Evolutionary conservation across 2,797 vertebrate species (phyloP), one percentile per base, ranked within the genome.

Genomic region (Leuciscus waleckii): DNA sequence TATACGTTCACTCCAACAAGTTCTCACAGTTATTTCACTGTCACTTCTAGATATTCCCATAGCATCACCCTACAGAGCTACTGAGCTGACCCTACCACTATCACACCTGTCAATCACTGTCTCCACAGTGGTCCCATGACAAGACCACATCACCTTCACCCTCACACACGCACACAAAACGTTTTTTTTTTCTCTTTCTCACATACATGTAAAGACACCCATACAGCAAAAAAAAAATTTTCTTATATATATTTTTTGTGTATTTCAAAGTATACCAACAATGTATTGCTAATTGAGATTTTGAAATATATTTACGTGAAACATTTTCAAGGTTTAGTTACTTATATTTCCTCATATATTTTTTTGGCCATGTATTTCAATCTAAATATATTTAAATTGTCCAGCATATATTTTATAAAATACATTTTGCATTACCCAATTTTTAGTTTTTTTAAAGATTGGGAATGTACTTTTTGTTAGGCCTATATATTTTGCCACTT

Each of bases 91-190:
- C 73, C 78, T 68, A 7, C 69, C 71, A 46, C 43, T 71, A 81
- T 87, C 71, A 69, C 61, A 79, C 81, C 89, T 88, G 87, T 82
- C 89, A 90, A 88, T 90, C 85, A 87, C 73, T 84, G 76, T 88
- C 85, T 83, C 68, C 14, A 63, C 61, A 70, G 81, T 65, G 75
- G 69, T 35, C 23, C 2, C 39, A 78, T 85, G 83, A 82, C 74
- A 79, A 69, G 74, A 43, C 69, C 21, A 74, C 43, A 43, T 69
- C 58, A 37, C 6, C 37, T 49, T 16, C 46, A 16, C 46, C 46
- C 77, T 61, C 73, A 68, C 54, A 73, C 23, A 67, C 23, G 32
- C 37, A 67, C 26, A 23, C 39, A 78, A 43, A 73, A 41, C 2
- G 0, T 26, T 16, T 71, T 70, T 69, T 69, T 70, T 23, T 56